Evolutionary conservation across 2,797 vertebrate species (phyloP).

Genomic region (Nasua narica): DNA sequence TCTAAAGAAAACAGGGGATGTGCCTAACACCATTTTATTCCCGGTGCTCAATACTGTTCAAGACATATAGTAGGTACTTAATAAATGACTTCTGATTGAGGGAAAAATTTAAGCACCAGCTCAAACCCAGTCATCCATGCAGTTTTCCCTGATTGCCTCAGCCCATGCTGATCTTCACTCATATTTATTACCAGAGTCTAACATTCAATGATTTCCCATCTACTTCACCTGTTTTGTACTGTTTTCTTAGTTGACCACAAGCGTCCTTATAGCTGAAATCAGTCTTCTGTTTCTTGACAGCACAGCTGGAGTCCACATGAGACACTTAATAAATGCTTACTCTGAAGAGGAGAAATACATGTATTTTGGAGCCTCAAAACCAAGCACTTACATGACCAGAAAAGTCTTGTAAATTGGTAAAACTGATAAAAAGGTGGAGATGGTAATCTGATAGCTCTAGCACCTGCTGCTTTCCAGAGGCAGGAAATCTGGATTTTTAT

Average conservation of each 20-base stretch:
- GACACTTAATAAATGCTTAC: not conserved
- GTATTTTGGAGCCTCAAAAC: not conserved
- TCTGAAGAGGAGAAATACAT: not conserved
- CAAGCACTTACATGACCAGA: not conserved
- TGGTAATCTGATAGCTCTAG: not conserved
- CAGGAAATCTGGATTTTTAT: not conserved
- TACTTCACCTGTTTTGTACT: not conserved
- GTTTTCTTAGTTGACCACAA: not conserved
- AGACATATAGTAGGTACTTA: not conserved
- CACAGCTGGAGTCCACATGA: not conserved
- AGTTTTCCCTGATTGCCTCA: not conserved
- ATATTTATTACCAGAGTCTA: not conserved
- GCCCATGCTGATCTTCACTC: not conserved
- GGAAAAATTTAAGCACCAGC: not conserved
- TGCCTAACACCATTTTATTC: not conserved
- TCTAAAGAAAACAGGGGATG: not conserved
- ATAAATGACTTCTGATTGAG: not conserved
- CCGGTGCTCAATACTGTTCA: not conserved
- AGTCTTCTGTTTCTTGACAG: not conserved
- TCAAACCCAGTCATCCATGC: not conserved
- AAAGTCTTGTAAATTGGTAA: not conserved
- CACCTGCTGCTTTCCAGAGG: not conserved
- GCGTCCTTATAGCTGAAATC: not conserved
- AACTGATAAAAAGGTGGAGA: not conserved
- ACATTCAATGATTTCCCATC: not conserved